These are phyloP conservation scores for Scyliorhinus canicula DNA, from an alignment of 2,797 vertebrate genomes.

Conservation along the genomic window DNA sequence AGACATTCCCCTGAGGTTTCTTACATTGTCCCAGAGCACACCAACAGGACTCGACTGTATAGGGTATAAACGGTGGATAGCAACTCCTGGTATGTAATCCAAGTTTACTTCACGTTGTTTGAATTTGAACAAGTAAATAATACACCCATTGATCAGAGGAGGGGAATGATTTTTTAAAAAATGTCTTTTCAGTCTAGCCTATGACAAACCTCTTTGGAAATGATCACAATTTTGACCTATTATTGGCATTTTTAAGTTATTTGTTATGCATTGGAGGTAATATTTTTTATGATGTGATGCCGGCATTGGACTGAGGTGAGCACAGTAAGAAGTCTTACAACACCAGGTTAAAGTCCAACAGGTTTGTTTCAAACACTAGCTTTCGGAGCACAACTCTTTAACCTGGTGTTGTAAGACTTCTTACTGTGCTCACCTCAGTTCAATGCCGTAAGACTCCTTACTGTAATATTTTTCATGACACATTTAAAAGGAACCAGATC, in stretches of 20 bases:
- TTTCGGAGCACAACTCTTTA: too few species aligned
- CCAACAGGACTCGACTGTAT: conserved; percentile 70
- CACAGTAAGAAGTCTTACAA: too few species aligned
- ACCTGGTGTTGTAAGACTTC: too few species aligned
- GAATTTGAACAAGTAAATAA: not conserved
- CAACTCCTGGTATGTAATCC: conserved; percentile 61
- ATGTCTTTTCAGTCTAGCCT: not conserved
- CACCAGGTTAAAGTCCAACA: too few species aligned
- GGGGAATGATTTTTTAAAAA: not conserved
- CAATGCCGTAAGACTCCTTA: too few species aligned
- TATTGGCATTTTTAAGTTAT: not conserved
- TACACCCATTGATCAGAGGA: not conserved
- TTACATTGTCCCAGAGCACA: conserved; percentile 76
- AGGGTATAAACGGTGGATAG: conserved; percentile 58
- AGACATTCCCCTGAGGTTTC: conserved; percentile 57
- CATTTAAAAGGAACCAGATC: not conserved
- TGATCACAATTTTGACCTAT: not conserved
- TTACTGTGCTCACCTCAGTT: too few species aligned
- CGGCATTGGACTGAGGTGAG: too few species aligned
- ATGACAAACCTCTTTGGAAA: not conserved
- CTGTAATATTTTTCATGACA: too few species aligned
- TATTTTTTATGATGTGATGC: too few species aligned
- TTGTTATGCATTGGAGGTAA: not conserved
- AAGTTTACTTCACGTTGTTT: not conserved
- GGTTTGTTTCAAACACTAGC: too few species aligned